Evolutionary conservation across 2,888 invertebrate genomes (phyloP).

Genomic region (Aphodius granarius): DNA sequence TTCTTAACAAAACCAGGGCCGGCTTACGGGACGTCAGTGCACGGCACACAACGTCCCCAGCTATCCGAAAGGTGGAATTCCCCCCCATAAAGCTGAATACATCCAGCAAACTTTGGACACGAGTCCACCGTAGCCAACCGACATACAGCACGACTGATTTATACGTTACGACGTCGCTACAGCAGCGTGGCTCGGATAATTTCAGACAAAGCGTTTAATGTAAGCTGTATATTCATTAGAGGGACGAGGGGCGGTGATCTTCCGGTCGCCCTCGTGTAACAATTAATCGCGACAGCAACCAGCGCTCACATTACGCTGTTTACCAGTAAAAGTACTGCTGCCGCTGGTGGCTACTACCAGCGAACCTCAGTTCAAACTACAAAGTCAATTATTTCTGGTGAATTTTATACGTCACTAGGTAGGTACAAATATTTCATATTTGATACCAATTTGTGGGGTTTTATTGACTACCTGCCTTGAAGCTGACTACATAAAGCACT

Average conservation of each 20-base stretch:
- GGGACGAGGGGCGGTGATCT: background rate
- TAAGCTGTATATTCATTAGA: conserved; percentile 11
- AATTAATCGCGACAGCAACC: too few relatives aligned
- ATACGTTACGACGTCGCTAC: background rate
- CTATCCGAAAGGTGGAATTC: background rate
- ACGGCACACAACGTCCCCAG: background rate
- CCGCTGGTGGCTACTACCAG: too few relatives aligned
- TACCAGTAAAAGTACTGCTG: too few relatives aligned
- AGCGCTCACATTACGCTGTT: too few relatives aligned
- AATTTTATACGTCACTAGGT: too few relatives aligned
- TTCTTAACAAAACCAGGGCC: background rate
- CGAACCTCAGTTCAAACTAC: too few relatives aligned
- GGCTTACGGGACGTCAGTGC: background rate
- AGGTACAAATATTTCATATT: too few relatives aligned
- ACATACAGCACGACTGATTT: background rate
- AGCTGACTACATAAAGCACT: too few relatives aligned
- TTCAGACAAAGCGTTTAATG: conserved; percentile 12
- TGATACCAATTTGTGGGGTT: too few relatives aligned
- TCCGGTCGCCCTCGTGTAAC: conserved; percentile 6
- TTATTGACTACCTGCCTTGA: too few relatives aligned
- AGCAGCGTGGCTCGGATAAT: background rate
- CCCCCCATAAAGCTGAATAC: background rate
- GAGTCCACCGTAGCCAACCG: background rate
- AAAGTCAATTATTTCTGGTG: too few relatives aligned
- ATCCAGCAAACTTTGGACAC: background rate